A percentile compares a stretch with the other conserved stretches of the same genome.
Evolutionary conservation across 92 coral and sea anemone species (phyloP).

Genomic region (Umimayanthus kanabou): DNA sequence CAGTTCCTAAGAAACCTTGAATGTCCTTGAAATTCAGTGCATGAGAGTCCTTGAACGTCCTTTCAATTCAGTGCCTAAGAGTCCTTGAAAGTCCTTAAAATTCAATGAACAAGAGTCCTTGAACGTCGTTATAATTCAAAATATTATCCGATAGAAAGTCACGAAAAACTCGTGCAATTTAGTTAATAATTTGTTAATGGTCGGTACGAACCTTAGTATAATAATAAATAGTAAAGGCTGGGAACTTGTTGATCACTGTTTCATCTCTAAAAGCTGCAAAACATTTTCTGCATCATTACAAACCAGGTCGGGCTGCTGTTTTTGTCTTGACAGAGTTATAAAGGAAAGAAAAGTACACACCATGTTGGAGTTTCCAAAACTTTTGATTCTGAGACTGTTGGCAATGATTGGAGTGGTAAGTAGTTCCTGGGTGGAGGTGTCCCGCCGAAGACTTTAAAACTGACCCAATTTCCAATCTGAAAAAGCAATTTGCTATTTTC

Average conservation of each 20-base stretch:
- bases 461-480: too few species aligned
- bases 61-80: too few species aligned
- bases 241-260: too few species aligned
- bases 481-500: too few species aligned
- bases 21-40: neutral
- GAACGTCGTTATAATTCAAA: too few species aligned
- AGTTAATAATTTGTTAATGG: too few species aligned
- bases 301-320: neutral
- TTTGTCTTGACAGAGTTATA: slow-evolving; percentile 14
- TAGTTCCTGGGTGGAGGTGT: neutral
- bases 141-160: too few species aligned
- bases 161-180: too few species aligned
- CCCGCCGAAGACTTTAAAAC: too few species aligned
- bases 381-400: neutral
- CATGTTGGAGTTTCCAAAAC: slow-evolving; percentile 12
- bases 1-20: too few species aligned
- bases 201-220: too few species aligned
- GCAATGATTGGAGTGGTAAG: slow-evolving; percentile 10
- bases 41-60: neutral
- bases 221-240: too few species aligned
- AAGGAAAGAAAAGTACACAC: slow-evolving; percentile 2
- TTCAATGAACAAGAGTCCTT: neutral
- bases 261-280: neutral
- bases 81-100: neutral
- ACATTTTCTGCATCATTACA: neutral